Evolutionary conservation across 2,888 invertebrate genomes (phyloP), one percentile per base, ranked within the genome.

Genomic region (Meloe dianella): DNA sequence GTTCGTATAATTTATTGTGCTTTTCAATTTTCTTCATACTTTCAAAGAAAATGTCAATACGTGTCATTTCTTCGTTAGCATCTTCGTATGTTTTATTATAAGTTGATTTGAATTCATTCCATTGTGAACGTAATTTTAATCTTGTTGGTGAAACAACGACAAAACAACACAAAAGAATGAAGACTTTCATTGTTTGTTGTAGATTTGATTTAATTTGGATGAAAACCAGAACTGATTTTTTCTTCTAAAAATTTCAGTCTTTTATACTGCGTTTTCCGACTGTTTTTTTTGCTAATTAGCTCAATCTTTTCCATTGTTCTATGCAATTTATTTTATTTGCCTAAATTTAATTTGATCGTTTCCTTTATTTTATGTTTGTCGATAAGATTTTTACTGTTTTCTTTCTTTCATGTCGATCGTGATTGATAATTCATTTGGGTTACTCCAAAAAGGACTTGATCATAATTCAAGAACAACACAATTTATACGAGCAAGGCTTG

Each of bases 1-100:
- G 64, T 32, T 69, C 61, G 51, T 67, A 72, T 68, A 69, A 68
- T 63, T 62, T 20, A 30, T 71, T 71, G 35, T 71, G 73, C 27
- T 70, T 65, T 69, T 74, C 66, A 20, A 76, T 71, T 56, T 38
- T 60, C 64, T 67, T 58, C 8, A 75, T 30, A 51, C 75, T 75
- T 12, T 73, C 20, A 41, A 35, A 2, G 30, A 62, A 62, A 20
- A 60, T 29, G 17, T 35, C 20, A 32, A 56, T 63, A 24, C 61
- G 58, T 41, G 12, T 20, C 20, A 0, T 8, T 20, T 47, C 47
- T 47, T 47, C 47, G 9, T 1, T 20, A 2, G 14, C 5, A 47
- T 20, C 20, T 8, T 47, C 20, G 9, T 47, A 47, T 0, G 14
- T 47, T 47, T 20, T 47, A 20, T 20, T 20, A 8, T 47, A 9